Conservation (phyloP, 2,888 invertebrate species). For the Heliothis peltigera region DNA sequence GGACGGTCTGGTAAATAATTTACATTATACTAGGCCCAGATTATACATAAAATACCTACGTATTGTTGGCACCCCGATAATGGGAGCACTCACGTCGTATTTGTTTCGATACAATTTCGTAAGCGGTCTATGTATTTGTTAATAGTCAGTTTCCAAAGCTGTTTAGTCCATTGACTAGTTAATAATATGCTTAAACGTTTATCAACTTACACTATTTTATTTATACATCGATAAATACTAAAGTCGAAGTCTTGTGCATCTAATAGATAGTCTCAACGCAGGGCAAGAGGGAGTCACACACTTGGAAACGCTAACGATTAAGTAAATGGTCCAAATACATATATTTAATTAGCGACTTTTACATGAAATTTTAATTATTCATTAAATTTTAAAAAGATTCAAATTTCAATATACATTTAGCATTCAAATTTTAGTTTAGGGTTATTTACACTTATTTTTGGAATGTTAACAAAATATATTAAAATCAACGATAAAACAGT, state of each 20-base stretch:
- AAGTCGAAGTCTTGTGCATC: slow-evolving; percentile 81
- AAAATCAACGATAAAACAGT: slow-evolving; percentile 23
- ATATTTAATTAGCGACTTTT: slow-evolving; percentile 49
- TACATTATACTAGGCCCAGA: slow-evolving; percentile 89
- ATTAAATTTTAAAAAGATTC: slow-evolving; percentile 38
- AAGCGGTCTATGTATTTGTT: slow-evolving; percentile 64
- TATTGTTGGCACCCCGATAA: slow-evolving; percentile 32
- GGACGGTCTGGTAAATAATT: slow-evolving; percentile 88
- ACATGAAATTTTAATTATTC: slow-evolving; percentile 41
- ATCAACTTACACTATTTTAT: slow-evolving; percentile 71
- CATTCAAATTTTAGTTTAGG: slow-evolving; percentile 44
- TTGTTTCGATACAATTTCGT: slow-evolving; percentile 59
- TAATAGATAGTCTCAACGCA: slow-evolving; percentile 71
- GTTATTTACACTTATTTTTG: slow-evolving; percentile 60
- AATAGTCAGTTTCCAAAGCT: slow-evolving; percentile 65
- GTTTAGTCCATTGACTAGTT: slow-evolving; percentile 81
- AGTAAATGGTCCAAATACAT: slow-evolving; percentile 69
- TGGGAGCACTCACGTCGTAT: slow-evolving; percentile 43
- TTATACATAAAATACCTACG: slow-evolving; percentile 62
- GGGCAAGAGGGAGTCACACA: slow-evolving; percentile 74
- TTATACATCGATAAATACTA: slow-evolving; percentile 74
- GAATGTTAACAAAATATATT: slow-evolving; percentile 55
- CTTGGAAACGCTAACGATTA: slow-evolving; percentile 61
- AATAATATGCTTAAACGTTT: slow-evolving; percentile 68
- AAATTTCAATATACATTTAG: slow-evolving; percentile 43